Percentiles rank a stretch among this genome's conserved stretches.
phyloP scores from a whole-genome alignment of 2,888 invertebrate species.

The Zhuqinia jingwanae region DNA sequence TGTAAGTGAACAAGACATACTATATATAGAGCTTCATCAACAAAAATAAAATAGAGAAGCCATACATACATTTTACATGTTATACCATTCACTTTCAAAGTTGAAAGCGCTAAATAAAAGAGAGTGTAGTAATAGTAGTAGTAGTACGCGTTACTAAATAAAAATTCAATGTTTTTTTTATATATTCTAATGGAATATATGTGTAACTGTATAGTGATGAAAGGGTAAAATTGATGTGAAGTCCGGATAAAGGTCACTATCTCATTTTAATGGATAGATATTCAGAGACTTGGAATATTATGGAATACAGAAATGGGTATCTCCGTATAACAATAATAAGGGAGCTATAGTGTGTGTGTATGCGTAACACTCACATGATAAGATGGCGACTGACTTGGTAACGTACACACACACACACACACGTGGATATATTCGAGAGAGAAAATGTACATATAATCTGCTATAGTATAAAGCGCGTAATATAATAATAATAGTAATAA shows the following conservation, averaged over 20 bases:
- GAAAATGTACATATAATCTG: background rate
- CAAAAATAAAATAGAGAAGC: background rate
- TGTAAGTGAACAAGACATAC: constrained; percentile 67
- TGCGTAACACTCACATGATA: constrained; percentile 45
- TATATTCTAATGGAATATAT: background rate
- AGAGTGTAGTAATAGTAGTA: too few relatives aligned
- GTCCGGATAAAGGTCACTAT: constrained; percentile 66
- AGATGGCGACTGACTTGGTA: constrained; percentile 12
- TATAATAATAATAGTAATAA: too few relatives aligned
- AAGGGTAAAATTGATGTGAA: constrained; percentile 69
- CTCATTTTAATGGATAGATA: constrained; percentile 71
- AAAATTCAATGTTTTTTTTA: constrained; percentile 1
- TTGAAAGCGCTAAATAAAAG: too few relatives aligned
- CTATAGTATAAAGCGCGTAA: constrained; percentile 13
- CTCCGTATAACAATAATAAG: background rate
- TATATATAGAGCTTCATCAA: constrained; percentile 28
- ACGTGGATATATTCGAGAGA: constrained; percentile 16
- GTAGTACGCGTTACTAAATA: too few relatives aligned
- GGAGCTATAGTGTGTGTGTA: background rate
- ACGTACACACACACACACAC: too few relatives aligned
- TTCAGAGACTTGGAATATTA: constrained; percentile 57
- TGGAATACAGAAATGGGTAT: background rate
- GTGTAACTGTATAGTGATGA: constrained; percentile 62
- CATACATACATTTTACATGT: too few relatives aligned
- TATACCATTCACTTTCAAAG: constrained; percentile 30